A percentile compares a stretch with the other conserved stretches of the same genome.
These are phyloP conservation scores for Lucilia sericata DNA, from an alignment of 1,140 invertebrate genomes.

Conservation along the genomic window DNA sequence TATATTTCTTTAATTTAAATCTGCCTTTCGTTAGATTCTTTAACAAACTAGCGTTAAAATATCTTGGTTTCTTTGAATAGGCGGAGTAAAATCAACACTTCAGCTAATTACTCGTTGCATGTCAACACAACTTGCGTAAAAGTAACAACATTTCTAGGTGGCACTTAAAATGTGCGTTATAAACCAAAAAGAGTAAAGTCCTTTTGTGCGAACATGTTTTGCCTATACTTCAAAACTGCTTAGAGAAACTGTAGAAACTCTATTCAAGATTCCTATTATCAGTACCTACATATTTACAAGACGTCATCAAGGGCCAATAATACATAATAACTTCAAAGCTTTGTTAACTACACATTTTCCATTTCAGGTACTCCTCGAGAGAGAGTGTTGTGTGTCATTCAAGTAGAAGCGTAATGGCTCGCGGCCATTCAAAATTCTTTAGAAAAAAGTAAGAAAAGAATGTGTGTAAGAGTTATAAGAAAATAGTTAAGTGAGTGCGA, in stretches of 20 bases:
- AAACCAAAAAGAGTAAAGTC: neutral
- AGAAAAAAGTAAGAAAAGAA: neutral
- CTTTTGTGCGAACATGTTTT: slow-evolving; percentile 11
- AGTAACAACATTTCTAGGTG: neutral
- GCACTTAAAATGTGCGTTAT: neutral
- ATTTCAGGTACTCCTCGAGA: neutral
- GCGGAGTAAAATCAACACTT: no score
- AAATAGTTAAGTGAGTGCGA: neutral
- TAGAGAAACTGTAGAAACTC: neutral
- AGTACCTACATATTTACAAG: no score
- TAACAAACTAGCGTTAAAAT: no score
- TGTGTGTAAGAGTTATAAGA: neutral
- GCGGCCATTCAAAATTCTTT: neutral
- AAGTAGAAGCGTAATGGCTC: slow-evolving; percentile 1
- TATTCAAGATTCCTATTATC: neutral
- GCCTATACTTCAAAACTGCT: neutral
- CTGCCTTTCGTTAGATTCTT: no score
- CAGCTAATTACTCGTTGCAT: no score
- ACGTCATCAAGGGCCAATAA: neutral
- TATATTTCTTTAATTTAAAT: no score
- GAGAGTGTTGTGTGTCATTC: neutral
- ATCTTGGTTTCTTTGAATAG: no score
- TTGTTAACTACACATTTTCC: neutral
- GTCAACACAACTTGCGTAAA: neutral
- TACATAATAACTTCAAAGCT: neutral